Percentiles rank a stretch among this genome's conserved stretches.
phyloP scores from a whole-genome alignment of 2,113 vertebrate genomes.

The Capreolus pygargus region DNA sequence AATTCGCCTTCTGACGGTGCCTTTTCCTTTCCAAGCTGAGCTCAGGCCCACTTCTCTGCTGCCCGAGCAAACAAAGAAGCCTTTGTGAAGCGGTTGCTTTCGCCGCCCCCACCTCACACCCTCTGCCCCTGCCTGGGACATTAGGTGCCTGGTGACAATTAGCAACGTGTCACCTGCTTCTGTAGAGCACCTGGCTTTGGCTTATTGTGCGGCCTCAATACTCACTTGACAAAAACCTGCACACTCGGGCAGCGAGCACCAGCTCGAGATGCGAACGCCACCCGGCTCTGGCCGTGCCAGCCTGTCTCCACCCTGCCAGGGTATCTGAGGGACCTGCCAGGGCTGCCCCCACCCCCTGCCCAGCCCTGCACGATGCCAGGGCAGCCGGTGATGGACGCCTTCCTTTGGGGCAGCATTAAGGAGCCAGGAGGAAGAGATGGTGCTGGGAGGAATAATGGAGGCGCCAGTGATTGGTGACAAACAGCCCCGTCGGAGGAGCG shows the following conservation, averaged over 20 bases:
- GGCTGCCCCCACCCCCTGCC: not conserved
- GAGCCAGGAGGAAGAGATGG: not conserved
- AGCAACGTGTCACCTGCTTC: not conserved
- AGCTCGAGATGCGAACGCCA: not conserved
- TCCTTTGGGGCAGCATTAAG: not conserved
- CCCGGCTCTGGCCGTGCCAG: not conserved
- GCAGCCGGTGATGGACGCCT: not conserved
- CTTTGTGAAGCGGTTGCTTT: constrained; percentile 7
- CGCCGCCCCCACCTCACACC: not conserved
- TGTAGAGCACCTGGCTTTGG: not conserved
- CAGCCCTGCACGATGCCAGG: not conserved
- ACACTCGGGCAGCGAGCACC: not conserved
- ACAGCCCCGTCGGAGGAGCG: not conserved
- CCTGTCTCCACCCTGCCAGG: not conserved
- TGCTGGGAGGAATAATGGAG: not conserved
- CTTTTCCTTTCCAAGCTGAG: not conserved
- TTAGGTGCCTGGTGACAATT: not conserved
- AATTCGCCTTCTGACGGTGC: not conserved
- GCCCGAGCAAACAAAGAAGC: constrained; percentile 38
- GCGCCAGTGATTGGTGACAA: not conserved
- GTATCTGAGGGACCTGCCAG: not conserved
- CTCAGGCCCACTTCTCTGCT: constrained; percentile 14
- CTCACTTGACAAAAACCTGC: not conserved
- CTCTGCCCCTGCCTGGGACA: not conserved
- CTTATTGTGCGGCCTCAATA: not conserved